Base-by-base conservation (phyloP, 2,888 invertebrate species). In the Hemicrepidius hirtus region DNA sequence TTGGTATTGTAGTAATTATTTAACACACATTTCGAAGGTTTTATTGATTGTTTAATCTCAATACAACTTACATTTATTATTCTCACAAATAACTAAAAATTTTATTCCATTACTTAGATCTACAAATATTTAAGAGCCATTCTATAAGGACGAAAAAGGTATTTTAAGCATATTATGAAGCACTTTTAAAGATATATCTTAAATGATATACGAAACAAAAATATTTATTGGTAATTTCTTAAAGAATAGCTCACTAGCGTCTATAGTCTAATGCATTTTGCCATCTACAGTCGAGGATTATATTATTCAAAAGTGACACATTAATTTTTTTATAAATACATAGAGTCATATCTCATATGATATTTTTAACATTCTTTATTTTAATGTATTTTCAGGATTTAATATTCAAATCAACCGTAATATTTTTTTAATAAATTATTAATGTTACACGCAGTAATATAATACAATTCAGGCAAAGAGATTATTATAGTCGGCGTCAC, bases 211-310 rank as follows among this genome's bases (percentile, higher is more conserved):
- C 10, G 32, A 10, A 18, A 16, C 16, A 7, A 44, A 41, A 12
- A 21, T 9, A 20, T 21, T 32, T 55, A 62, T 53, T 53, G 64
- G n/a, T 32, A 57, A 35, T 66, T 35, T 37, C 72, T 72, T 72
- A 72, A 72, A 72, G 72, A 72, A 72, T 72, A 72, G 68, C 72
- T 68, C 72, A 62, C 21, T 18, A 41, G 0, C 12, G 28, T 60
- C 50, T 71, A 67, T 40, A 62, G 1, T 71, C 40, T 59, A 71
- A 44, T 20, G 40, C 49, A 44, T 44, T 55, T 63, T 37, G 32
- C n/a, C 3, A 46, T 46, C 16, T 53, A 55, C 49, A 49, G 20
- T 10, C 9, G 35, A 37, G 7, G 35, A 35, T 18, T 57, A 57
- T 37, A 53, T 28, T 3, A 57, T 57, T 57, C 7, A 62, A 46